Evolutionary conservation across 2,797 vertebrate species (phyloP).

Genomic region (Sparidentex hasta): DNA sequence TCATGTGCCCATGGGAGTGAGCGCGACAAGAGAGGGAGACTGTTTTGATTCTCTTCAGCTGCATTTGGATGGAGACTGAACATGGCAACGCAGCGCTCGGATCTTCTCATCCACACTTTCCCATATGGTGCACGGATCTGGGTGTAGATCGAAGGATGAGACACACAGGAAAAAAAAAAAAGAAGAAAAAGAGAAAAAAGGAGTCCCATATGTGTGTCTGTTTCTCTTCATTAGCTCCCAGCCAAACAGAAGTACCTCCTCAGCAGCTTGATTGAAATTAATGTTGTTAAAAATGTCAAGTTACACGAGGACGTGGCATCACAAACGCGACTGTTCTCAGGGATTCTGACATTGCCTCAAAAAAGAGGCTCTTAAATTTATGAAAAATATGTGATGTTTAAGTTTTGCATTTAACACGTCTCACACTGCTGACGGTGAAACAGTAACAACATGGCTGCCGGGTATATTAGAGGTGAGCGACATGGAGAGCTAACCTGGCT

Average conservation of each 20-base stretch:
- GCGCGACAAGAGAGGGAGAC: slow-evolving; percentile 68
- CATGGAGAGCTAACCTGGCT: slow-evolving; percentile 10
- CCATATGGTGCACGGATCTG: slow-evolving; percentile 85
- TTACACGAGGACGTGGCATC: slow-evolving; percentile 54
- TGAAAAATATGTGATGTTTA: not conserved
- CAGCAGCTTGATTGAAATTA: slow-evolving; percentile 78
- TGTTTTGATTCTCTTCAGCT: slow-evolving; percentile 68
- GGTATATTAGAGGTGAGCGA: not conserved
- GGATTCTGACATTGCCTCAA: slow-evolving; percentile 37
- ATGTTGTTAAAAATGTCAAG: slow-evolving; percentile 75
- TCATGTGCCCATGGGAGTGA: slow-evolving; percentile 79
- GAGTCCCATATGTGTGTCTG: slow-evolving; percentile 85
- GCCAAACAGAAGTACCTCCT: slow-evolving; percentile 78
- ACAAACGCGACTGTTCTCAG: slow-evolving; percentile 22
- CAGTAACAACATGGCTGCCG: not conserved
- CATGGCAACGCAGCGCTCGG: slow-evolving; percentile 70
- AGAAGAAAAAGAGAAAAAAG: slow-evolving; percentile 32
- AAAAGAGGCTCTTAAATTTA: not conserved
- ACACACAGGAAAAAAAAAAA: slow-evolving; percentile 20
- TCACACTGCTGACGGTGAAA: not conserved
- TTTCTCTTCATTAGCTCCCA: slow-evolving; percentile 85
- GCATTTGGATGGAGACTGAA: slow-evolving; percentile 77
- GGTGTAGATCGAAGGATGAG: slow-evolving; percentile 78
- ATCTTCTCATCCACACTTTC: slow-evolving; percentile 80
- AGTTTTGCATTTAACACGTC: not conserved